Percentiles rank a stretch among this genome's conserved stretches.
phyloP scores from a whole-genome alignment of 2,113 vertebrate species.

The Psilopogon haemacephalus region DNA sequence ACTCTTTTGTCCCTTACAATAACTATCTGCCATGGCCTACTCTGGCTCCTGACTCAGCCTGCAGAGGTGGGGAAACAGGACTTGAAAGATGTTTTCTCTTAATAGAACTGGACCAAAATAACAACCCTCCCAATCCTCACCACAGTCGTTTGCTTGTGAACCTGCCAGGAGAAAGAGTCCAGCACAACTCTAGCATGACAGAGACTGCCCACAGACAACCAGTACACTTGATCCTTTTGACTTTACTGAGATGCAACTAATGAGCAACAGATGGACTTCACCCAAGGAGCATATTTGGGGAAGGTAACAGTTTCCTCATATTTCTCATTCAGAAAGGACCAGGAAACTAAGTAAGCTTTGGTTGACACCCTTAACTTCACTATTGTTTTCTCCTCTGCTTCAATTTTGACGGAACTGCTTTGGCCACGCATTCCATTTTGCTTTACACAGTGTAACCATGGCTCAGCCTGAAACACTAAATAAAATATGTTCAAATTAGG shows the following conservation, averaged over 20 bases:
- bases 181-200: not conserved
- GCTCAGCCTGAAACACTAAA: conserved; percentile 47
- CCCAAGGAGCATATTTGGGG: not conserved
- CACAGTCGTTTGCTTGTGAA: not conserved
- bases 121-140: not conserved
- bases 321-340: conserved; percentile 25
- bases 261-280: conserved; percentile 24
- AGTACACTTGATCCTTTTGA: conserved; percentile 20
- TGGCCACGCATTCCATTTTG: conserved; percentile 42
- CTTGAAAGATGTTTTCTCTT: conserved; percentile 16
- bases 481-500: conserved; percentile 61
- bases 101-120: conserved; percentile 10
- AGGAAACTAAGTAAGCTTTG: conserved; percentile 63
- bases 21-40: not conserved
- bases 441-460: conserved; percentile 50
- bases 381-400: conserved; percentile 37
- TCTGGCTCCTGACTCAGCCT: conserved; percentile 25
- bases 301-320: conserved; percentile 60
- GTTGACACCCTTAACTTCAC: conserved; percentile 46
- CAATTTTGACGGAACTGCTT: conserved; percentile 26
- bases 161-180: not conserved
- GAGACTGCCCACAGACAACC: not conserved
- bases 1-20: not conserved
- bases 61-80: conserved; percentile 9
- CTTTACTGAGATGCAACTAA: not conserved